Evolutionary conservation across 2,113 vertebrate genomes (phyloP), one percentile per base, ranked within the genome.

Genomic region (Cryptomyrus ogoouensis): DNA sequence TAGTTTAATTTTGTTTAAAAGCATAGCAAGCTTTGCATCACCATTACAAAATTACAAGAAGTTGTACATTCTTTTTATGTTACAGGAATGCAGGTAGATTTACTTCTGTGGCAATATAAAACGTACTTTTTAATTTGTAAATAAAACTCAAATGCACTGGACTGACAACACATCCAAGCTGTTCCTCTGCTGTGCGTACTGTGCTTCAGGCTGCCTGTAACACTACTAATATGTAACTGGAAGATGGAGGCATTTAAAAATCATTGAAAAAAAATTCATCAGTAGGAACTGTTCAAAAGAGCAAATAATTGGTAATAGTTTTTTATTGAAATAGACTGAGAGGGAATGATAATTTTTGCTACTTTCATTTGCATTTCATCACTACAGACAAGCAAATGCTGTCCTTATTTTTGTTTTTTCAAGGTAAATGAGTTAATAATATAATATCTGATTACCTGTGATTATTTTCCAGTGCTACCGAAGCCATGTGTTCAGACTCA

Each of bases 401-500:
- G 7, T 85, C 9, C 46, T 35, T 46, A 12, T 85, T 87, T 87
- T 87, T 52, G 24, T 50, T 7, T 53, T 87, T 87, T 13, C 49
- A 87, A 31, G 27, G 49, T 19, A 35, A 53, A 31, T 53, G 12
- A n/a, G 21, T 46, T 49, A 70, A 39, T 39, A 39, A 42, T 3
- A 9, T 77, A 8, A 35, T 50, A 17, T 80, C 12, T n/a, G 66
- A 83, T 89, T 47, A 80, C 47, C 89, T 86, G 21, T 21, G 21
- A 35, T 66, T n/a, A 62, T 70, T 21, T 10, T 56, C 42, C 8
- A 13, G 52, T 66, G 88, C 49, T 35, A 50, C 19, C 24, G 52
- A 90, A 77, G 86, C 44, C 46, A 90, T 87, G 46, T 90, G 24
- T 46, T 90, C 46, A 70, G 10, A 44, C 27, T 31, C 44, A n/a